Conservation (phyloP, 2,888 invertebrate genomes). For the Marasmarcha lunaedactyla region DNA sequence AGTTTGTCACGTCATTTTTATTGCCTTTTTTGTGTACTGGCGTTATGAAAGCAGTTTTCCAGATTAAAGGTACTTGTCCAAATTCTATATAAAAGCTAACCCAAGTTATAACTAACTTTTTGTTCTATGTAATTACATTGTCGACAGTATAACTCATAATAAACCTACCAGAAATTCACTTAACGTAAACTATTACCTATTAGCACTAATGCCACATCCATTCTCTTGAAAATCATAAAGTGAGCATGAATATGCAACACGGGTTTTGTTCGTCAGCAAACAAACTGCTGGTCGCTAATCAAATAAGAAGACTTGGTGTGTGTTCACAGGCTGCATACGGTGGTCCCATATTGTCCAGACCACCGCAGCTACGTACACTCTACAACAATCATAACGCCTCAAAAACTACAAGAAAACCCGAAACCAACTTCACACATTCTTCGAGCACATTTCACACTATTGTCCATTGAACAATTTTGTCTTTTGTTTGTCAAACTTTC, state of each 20-base stretch:
- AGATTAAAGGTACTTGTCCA: too few species aligned
- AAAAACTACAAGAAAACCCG: neutral
- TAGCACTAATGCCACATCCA: slow-evolving; percentile 12
- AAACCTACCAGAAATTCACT: neutral
- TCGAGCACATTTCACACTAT: slow-evolving; percentile 1
- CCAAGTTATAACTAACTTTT: too few species aligned
- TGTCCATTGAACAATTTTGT: slow-evolving; percentile 16
- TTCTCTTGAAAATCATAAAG: slow-evolving; percentile 14
- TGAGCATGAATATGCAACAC: slow-evolving; percentile 23
- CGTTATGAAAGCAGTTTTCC: too few species aligned
- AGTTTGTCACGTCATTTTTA: too few species aligned
- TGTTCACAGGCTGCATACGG: slow-evolving; percentile 33
- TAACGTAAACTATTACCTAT: neutral
- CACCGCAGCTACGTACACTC: slow-evolving; percentile 31
- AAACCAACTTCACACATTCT: neutral
- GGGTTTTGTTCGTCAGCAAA: slow-evolving; percentile 30
- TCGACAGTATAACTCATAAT: slow-evolving; percentile 1
- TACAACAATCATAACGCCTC: neutral
- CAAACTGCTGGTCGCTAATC: slow-evolving; percentile 36
- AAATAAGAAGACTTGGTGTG: slow-evolving; percentile 42
- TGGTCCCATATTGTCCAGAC: slow-evolving; percentile 40
- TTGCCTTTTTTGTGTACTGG: too few species aligned
- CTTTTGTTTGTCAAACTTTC: slow-evolving; percentile 56
- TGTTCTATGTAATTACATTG: too few species aligned
- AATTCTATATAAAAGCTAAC: too few species aligned